A percentile compares a stretch with the other conserved stretches of the same genome.
Evolutionary conservation across 1,140 invertebrate genomes (phyloP).

Genomic region (Metopolophium dirhodum): DNA sequence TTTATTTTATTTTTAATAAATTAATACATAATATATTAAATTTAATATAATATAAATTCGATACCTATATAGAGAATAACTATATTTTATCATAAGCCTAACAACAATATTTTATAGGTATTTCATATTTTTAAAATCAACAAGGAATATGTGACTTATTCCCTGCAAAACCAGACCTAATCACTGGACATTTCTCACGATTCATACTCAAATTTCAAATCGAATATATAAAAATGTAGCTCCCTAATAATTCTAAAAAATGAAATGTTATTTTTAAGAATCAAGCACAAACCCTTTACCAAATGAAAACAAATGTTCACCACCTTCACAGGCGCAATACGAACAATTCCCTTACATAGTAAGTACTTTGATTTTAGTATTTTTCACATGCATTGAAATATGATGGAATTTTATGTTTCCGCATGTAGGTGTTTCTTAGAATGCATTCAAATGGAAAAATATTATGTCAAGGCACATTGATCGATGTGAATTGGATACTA

Average conservation of each 20-base stretch:
- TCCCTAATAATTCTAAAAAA: not conserved
- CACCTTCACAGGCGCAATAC: not conserved
- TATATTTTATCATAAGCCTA: not conserved
- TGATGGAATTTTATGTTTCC: not conserved
- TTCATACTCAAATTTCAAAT: not conserved
- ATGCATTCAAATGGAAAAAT: not conserved
- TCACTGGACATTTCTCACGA: not conserved
- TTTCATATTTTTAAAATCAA: not conserved
- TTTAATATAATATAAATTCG: not conserved
- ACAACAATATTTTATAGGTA: not conserved
- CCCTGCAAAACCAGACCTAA: not conserved
- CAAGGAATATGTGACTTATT: not conserved
- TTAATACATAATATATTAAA: not conserved
- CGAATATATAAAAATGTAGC: not conserved
- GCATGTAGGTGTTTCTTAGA: not conserved
- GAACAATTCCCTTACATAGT: slow-evolving; percentile 14
- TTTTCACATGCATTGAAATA: not conserved
- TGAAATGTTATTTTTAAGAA: slow-evolving; percentile 5
- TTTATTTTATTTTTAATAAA: not conserved
- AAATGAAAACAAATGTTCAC: slow-evolving; percentile 31
- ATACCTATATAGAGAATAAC: not conserved
- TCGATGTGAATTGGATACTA: slow-evolving; percentile 28
- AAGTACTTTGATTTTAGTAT: not conserved
- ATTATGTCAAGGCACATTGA: slow-evolving; percentile 26
- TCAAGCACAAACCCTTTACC: not conserved